Base-by-base conservation (phyloP, 2,113 vertebrate species). In the Stegastes partitus region DNA sequence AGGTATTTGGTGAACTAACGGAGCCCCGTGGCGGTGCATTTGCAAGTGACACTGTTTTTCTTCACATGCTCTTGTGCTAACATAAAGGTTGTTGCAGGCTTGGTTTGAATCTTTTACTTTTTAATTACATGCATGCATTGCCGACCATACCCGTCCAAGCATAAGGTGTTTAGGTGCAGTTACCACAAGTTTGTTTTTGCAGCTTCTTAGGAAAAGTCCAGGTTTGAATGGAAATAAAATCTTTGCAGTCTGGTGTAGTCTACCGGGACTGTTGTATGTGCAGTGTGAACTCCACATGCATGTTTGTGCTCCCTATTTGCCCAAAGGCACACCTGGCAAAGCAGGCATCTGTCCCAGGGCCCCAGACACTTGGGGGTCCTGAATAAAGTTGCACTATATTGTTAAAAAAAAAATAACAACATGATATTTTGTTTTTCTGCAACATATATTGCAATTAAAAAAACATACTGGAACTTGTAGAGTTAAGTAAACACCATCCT, bases 21-120 rank as follows among this genome's bases (percentile, higher is more conserved):
- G 57, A 63, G 44, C 39, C 18, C 42, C 54, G 31, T 34, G 19
- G 23, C 61, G 25, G 28, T 65, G 73, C 65, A 65, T 75, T 26
- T 49, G 21, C 6, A 71, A 51, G 61, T 68, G 51, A 39, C 61
- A 22, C 4, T 45, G 58, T 28, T 62, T 28, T 19, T 59, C 57
- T 18, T n/a, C 7, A 73, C 9, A 42, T 44, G 31, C 21, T 69
- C 61, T 34, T 42, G 0, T 37, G 21, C 53, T 68, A 44, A 45
- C n/a, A 19, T 4, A 5, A 6, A 21, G 2, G 21, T n/a, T 66
- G 22, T 34, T 78, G 37, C 39, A 65, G 5, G 23, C 42, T 2
- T 26, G 23, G 19, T 50, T 14, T 22, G 50, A 37, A 16, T 34
- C 42, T 55, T 19, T 5, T 68, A 63, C 58, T 75, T 81, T 64